Evolutionary conservation across 1,140 invertebrate species (phyloP), one percentile per base, ranked within the genome.

Genomic region (Platyscapa corneri): DNA sequence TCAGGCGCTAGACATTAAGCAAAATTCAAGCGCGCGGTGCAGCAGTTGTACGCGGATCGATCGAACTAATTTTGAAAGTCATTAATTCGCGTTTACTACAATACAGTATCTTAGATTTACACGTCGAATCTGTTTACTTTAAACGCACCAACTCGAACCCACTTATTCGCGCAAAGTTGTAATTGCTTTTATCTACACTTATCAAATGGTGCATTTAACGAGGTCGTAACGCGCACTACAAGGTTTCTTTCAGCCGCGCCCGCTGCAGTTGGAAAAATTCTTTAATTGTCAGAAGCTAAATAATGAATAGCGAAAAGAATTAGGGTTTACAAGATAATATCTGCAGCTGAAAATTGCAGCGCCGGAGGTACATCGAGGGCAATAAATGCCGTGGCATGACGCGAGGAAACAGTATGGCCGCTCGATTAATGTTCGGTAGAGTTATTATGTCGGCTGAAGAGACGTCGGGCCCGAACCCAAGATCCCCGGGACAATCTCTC

Each of bases 381-480:
- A 89, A 89, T 90, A 88, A 89, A 89, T 83, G 87, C 56, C 74
- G 83, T 77, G 87, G 88, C 82, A 81, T 83, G 74, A 81, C 79
- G 56, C 82, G 84, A 77, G 76, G 23, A 82, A 82, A 76, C 83
- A 84, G 77, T 86, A 84, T 84, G 67, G 81, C 87, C 86, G 86
- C 87, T 88, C 89, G 88, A 89, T 92, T 91, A 91, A 91, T 90
- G 89, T 89, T 87, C 88, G 87, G 88, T 86, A 84, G 90, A 91
- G 90, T 91, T 91, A 92, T 93, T 92, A 93, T 90, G 89, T 89
- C 89, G 88, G 74, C 77, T 87, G 90, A 90, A 87, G 39, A 37
- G 42, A 76, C 74, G 39, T n/a, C n/a, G n/a, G n/a, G n/a, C n/a
- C 75, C 67, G 67, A 37, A 34, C 16, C 86, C 84, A 88, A 90